Conservation (phyloP, 2,113 vertebrate genomes). For the Scopus umbretta region DNA sequence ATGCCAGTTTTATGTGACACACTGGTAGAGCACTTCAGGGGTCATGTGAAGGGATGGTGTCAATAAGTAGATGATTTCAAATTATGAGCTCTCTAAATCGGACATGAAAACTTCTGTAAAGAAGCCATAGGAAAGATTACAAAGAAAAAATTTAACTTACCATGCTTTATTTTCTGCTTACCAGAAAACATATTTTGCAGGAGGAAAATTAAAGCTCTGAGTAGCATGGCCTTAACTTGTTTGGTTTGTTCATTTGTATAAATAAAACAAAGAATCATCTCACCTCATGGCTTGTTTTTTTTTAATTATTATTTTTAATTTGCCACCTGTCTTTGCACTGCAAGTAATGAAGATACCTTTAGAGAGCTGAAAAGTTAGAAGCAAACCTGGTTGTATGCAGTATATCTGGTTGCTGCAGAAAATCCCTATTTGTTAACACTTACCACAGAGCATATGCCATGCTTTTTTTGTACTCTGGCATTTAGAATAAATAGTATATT, state of each 20-base stretch:
- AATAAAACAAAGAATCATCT: not conserved
- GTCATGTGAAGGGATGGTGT: not conserved
- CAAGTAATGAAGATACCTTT: not conserved
- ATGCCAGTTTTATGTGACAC: not conserved
- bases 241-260: not conserved
- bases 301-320: not conserved
- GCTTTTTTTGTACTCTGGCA: not conserved
- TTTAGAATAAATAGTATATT: not conserved
- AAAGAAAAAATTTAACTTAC: not conserved
- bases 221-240: not conserved
- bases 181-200: not conserved
- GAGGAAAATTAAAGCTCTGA: not conserved
- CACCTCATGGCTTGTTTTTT: fast-evolving
- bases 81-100: not conserved
- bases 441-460: not conserved
- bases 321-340: not conserved
- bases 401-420: not conserved
- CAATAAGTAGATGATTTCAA: not conserved
- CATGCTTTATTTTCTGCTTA: not conserved
- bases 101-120: not conserved
- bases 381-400: not conserved
- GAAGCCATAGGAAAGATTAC: not conserved
- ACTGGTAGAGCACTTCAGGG: not conserved
- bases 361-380: not conserved
- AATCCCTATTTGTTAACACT: not conserved